Evolutionary conservation across 1,140 invertebrate genomes (phyloP).

Genomic region (Hypothenemus hampei): DNA sequence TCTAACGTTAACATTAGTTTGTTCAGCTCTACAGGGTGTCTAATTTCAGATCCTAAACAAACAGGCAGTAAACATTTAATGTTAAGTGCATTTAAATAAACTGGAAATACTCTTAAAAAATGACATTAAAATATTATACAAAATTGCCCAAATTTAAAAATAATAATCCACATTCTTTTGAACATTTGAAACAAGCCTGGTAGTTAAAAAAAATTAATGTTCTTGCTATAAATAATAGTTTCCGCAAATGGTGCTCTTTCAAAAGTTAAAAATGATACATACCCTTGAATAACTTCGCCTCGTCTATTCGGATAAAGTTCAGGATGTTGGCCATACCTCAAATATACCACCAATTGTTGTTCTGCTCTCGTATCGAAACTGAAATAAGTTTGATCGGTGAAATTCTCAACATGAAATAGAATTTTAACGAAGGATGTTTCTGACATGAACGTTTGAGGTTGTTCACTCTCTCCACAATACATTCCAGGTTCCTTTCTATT

Average conservation of each 20-base stretch:
- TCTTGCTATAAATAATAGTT: no score
- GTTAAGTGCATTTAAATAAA: neutral
- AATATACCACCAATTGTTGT: constrained; percentile 82
- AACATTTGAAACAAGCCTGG: no score
- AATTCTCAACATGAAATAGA: constrained; percentile 85
- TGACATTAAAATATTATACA: no score
- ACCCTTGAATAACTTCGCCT: constrained; percentile 76
- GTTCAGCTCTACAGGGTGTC: no score
- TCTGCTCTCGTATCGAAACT: constrained; percentile 76
- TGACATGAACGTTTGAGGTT: constrained; percentile 89
- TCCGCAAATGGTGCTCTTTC: no score
- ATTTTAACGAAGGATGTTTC: constrained; percentile 89
- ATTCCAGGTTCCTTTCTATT: constrained; percentile 81
- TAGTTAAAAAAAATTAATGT: no score
- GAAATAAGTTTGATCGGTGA: constrained; percentile 83
- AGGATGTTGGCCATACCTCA: constrained; percentile 85
- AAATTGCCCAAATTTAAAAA: no score
- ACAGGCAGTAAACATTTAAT: neutral
- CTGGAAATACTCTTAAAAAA: no score
- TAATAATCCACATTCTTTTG: no score
- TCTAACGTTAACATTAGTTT: no score
- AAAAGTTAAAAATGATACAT: no score
- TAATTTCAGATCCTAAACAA: neutral
- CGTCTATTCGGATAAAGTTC: constrained; percentile 85
- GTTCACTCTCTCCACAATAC: constrained; percentile 89